Percentiles rank a stretch among this genome's conserved stretches.
These are phyloP conservation scores for Mimumesa dahlbomi DNA, from an alignment of 2,888 invertebrate genomes.

Conservation along the genomic window DNA sequence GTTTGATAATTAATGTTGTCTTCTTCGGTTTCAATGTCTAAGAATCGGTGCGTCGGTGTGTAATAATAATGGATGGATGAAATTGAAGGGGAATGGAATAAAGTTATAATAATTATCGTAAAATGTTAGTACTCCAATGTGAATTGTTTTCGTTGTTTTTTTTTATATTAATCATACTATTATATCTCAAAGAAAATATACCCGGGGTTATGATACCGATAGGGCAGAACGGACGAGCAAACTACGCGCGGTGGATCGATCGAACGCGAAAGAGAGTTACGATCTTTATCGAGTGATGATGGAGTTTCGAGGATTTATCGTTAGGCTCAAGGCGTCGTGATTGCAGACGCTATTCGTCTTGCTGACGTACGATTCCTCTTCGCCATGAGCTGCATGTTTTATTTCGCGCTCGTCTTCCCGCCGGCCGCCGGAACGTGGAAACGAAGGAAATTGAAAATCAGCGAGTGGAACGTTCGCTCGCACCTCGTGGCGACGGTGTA, in stretches of 20 bases:
- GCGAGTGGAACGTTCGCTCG: too few species aligned
- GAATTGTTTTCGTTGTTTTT: too few species aligned
- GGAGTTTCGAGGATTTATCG: constrained; percentile 43
- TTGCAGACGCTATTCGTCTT: background rate
- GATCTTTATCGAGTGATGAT: constrained; percentile 56
- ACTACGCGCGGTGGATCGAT: constrained; percentile 31
- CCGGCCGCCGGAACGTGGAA: too few species aligned
- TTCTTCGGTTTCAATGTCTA: too few species aligned
- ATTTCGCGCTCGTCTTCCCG: too few species aligned
- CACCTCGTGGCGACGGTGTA: too few species aligned
- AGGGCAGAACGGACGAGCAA: constrained; percentile 13
- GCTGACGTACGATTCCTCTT: background rate
- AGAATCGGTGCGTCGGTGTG: too few species aligned
- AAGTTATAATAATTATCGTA: constrained; percentile 52
- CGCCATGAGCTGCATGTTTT: too few species aligned
- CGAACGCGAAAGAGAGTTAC: constrained; percentile 34
- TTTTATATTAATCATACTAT: constrained; percentile 54
- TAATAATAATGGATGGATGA: too few species aligned
- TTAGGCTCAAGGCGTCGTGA: background rate
- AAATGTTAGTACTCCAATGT: constrained; percentile 10
- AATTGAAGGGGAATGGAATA: too few species aligned
- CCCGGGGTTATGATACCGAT: constrained; percentile 22
- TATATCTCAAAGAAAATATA: constrained; percentile 28
- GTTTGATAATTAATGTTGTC: too few species aligned
- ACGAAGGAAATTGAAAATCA: too few species aligned